Evolutionary conservation across 1,140 invertebrate genomes (phyloP).

Genomic region (Drosophila erecta): DNA sequence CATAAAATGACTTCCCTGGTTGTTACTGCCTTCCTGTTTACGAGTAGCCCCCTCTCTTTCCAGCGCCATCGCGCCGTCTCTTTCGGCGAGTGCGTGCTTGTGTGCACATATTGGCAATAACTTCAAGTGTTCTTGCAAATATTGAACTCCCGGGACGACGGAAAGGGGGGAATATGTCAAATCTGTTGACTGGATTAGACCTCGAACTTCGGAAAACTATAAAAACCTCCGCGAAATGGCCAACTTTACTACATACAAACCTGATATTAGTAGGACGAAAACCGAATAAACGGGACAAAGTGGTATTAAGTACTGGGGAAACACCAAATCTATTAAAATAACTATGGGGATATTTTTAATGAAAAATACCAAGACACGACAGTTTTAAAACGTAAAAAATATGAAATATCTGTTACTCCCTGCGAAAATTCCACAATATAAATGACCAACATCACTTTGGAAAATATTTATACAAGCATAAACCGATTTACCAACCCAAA

Average conservation of each 20-base stretch:
- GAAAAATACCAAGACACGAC: background rate
- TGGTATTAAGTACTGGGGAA: background rate
- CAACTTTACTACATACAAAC: constrained; percentile 21
- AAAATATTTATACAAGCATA: background rate
- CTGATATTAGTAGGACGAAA: background rate
- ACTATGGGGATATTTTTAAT: background rate
- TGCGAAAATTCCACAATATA: no score
- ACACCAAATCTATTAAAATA: background rate
- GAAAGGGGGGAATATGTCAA: constrained; percentile 16
- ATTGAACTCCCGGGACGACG: constrained; percentile 29
- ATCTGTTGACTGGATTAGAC: constrained; percentile 33
- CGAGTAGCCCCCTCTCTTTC: constrained; percentile 38
- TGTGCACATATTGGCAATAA: constrained; percentile 77
- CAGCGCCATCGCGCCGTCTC: background rate
- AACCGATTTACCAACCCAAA: constrained; percentile 1
- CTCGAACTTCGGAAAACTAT: constrained; percentile 8
- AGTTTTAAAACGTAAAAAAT: no score
- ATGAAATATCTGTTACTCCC: no score
- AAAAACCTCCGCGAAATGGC: constrained; percentile 17
- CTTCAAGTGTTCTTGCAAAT: constrained; percentile 80
- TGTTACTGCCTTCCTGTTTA: constrained; percentile 81
- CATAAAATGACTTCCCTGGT: constrained; percentile 81
- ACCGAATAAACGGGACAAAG: background rate
- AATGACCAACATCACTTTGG: background rate
- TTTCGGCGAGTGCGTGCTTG: constrained; percentile 29